Percentiles rank a stretch among this genome's conserved stretches.
phyloP scores from a whole-genome alignment of 2,888 invertebrate species.

The Leptinotarsa juncta region DNA sequence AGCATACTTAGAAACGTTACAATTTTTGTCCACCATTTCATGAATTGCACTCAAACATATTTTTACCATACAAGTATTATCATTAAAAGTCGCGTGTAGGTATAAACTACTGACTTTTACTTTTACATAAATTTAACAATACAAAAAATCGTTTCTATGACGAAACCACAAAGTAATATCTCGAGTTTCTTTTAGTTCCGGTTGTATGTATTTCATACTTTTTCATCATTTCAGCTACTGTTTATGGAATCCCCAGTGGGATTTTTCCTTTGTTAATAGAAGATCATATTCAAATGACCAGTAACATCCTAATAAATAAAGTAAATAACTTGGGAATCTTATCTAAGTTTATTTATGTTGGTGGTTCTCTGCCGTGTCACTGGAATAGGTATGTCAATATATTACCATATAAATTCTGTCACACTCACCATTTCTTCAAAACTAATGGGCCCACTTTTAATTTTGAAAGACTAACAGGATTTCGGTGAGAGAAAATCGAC shows the following conservation, averaged over 20 bases:
- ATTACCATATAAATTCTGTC: constrained; percentile 13
- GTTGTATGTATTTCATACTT: no score
- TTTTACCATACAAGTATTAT: no score
- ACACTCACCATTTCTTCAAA: neutral
- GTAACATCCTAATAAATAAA: constrained; percentile 8
- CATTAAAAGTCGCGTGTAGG: no score
- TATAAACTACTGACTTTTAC: no score
- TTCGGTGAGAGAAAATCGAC: neutral
- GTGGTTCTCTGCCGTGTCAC: constrained; percentile 4
- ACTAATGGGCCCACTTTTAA: neutral
- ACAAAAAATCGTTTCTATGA: no score
- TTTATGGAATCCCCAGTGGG: neutral
- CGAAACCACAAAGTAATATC: no score
- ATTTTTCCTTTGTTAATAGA: neutral
- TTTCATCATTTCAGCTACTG: neutral
- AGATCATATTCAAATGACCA: neutral
- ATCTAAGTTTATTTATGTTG: constrained; percentile 4
- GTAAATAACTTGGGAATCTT: neutral
- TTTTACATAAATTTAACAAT: no score
- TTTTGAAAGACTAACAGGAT: constrained; percentile 8
- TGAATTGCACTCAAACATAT: no score
- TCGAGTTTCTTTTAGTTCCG: no score
- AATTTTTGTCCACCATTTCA: no score
- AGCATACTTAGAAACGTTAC: no score
- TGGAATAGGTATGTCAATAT: constrained; percentile 2